A percentile compares a stretch with the other conserved stretches of the same genome.
Evolutionary conservation across 2,888 invertebrate genomes (phyloP).

Genomic region (Acrocyrtus sp.): DNA sequence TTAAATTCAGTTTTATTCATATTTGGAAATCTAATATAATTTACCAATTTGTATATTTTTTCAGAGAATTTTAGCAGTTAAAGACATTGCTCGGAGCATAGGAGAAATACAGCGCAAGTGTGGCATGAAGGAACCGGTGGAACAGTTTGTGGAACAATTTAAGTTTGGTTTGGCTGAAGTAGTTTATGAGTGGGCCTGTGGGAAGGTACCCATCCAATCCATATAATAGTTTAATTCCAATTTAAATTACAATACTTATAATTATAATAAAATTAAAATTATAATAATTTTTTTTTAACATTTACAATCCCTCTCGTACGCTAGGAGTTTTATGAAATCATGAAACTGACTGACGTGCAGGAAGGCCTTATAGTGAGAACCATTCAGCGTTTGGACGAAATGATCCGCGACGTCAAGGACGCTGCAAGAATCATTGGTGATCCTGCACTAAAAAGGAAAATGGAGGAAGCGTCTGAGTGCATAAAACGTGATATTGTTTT

Average conservation of each 20-base stretch:
- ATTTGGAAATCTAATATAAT: neutral
- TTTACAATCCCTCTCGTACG: too few species aligned
- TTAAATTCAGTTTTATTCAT: neutral
- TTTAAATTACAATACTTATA: conserved; percentile 5
- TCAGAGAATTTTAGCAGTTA: conserved; percentile 78
- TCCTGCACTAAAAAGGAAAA: conserved; percentile 88
- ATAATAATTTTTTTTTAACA: conserved; percentile 27
- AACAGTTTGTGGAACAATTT: conserved; percentile 72
- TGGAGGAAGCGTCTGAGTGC: conserved; percentile 91
- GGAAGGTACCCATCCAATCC: conserved; percentile 78
- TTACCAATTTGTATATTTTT: too few species aligned
- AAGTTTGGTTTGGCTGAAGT: conserved; percentile 94
- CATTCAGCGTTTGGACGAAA: conserved; percentile 96
- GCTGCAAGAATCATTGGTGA: conserved; percentile 95
- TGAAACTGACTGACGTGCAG: conserved; percentile 91
- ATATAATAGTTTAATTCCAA: neutral
- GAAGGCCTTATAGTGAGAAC: conserved; percentile 98
- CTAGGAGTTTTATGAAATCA: conserved; percentile 92
- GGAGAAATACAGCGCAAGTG: conserved; percentile 74
- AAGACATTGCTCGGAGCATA: conserved; percentile 76
- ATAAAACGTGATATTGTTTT: conserved; percentile 99
- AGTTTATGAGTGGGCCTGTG: conserved; percentile 95
- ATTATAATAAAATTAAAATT: neutral
- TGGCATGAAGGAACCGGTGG: conserved; percentile 69
- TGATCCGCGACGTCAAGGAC: conserved; percentile 87